These are phyloP conservation scores for Ciconia boyciana DNA, from an alignment of 2,113 vertebrate genomes.

Conservation along the genomic window DNA sequence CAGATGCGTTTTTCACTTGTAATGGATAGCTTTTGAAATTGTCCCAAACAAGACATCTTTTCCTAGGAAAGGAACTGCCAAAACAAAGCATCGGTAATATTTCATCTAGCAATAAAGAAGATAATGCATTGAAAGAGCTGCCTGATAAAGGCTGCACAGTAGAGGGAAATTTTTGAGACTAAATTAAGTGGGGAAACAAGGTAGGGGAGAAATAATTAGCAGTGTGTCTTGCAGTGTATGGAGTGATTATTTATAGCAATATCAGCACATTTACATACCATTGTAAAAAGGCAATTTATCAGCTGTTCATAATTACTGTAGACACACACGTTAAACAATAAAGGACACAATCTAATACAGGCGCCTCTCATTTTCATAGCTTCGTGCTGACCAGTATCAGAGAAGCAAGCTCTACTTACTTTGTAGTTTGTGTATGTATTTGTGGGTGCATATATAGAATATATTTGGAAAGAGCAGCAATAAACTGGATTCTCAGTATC, in stretches of 20 bases:
- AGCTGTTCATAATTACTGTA: neutral
- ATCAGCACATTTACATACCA: neutral
- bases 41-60: neutral
- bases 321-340: neutral
- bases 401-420: neutral
- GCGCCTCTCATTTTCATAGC: neutral
- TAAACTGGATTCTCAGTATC: neutral
- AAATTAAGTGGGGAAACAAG: neutral
- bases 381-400: neutral
- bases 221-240: neutral
- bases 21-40: slow-evolving; percentile 23
- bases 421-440: neutral
- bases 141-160: neutral
- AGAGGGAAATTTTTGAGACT: neutral
- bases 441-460: neutral
- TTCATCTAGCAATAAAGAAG: neutral
- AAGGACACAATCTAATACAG: neutral
- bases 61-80: neutral
- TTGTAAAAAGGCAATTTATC: neutral
- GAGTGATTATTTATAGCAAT: neutral
- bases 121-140: neutral
- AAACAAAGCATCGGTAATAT: slow-evolving; percentile 16
- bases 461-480: neutral
- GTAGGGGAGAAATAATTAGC: neutral
- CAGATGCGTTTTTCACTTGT: neutral